Percentiles rank a stretch among this genome's conserved stretches.
Evolutionary conservation across 2,888 invertebrate species (phyloP).

Genomic region (Tipula confusa): DNA sequence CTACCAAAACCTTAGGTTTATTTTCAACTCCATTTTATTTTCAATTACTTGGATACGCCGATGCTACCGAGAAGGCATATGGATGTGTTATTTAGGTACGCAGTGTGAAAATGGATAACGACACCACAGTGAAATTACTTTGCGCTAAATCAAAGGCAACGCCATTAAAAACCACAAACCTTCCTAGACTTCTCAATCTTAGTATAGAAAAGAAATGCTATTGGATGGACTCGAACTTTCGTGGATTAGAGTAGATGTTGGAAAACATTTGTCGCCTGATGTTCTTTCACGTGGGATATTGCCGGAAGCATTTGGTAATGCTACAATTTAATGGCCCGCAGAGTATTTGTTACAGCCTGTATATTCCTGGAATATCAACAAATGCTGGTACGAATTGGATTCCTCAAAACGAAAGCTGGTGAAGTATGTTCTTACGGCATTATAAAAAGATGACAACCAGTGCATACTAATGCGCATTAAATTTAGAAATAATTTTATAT

Average conservation of each 20-base stretch:
- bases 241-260: background rate
- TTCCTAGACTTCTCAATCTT: background rate
- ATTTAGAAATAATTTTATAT: too few species aligned
- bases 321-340: background rate
- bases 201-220: background rate
- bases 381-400: too few species aligned
- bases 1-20: too few species aligned
- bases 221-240: background rate
- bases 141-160: constrained; percentile 21
- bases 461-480: too few species aligned
- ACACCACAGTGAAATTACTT: background rate
- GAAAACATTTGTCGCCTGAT: background rate
- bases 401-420: too few species aligned
- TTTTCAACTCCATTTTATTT: background rate
- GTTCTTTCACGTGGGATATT: too few species aligned
- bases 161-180: too few species aligned
- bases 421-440: too few species aligned
- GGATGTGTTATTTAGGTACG: background rate
- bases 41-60: background rate
- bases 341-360: too few species aligned
- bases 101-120: background rate
- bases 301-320: too few species aligned
- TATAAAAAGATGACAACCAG: too few species aligned
- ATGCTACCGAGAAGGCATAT: background rate
- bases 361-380: too few species aligned